Conservation (phyloP, 2,797 vertebrate genomes). For the Siniperca scherzeri region DNA sequence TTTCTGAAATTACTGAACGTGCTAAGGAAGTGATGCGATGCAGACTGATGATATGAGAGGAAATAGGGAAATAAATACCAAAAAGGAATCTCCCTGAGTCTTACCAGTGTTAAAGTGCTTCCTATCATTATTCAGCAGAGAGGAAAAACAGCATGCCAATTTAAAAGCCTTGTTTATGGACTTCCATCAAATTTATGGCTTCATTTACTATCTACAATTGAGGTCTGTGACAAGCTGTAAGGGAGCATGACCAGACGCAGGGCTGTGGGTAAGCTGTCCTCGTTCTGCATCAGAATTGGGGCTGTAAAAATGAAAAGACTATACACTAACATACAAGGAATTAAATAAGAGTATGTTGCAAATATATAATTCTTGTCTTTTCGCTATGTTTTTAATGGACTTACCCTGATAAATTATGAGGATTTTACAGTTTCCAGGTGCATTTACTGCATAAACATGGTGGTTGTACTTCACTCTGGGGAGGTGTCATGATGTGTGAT, state of each 20-base stretch:
- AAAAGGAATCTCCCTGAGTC: slow-evolving; percentile 56
- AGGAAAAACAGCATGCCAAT: slow-evolving; percentile 71
- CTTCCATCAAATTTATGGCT: slow-evolving; percentile 76
- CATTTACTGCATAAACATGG: slow-evolving; percentile 49
- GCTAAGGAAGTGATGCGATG: slow-evolving; percentile 60
- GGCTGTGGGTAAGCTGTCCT: slow-evolving; percentile 36
- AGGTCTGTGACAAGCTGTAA: slow-evolving; percentile 71
- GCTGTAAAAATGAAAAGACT: slow-evolving; percentile 56
- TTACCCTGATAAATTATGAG: slow-evolving; percentile 16
- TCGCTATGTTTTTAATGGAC: slow-evolving; percentile 17
- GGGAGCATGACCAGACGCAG: slow-evolving; percentile 57
- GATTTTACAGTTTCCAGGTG: slow-evolving; percentile 49
- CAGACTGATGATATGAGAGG: slow-evolving; percentile 68
- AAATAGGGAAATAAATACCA: slow-evolving; percentile 70
- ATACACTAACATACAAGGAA: slow-evolving; percentile 19
- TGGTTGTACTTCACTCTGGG: slow-evolving; percentile 68
- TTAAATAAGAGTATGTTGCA: slow-evolving; percentile 45
- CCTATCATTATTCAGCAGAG: slow-evolving; percentile 70
- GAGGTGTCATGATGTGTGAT: slow-evolving; percentile 75
- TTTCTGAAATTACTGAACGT: slow-evolving; percentile 67
- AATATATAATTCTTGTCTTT: slow-evolving; percentile 5
- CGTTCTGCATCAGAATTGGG: slow-evolving; percentile 30
- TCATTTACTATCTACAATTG: slow-evolving; percentile 79
- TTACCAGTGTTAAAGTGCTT: slow-evolving; percentile 55
- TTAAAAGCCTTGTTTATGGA: slow-evolving; percentile 78